Conservation (phyloP, 35 echinoderm and acorn worm species). For the Ptychodera flava region DNA sequence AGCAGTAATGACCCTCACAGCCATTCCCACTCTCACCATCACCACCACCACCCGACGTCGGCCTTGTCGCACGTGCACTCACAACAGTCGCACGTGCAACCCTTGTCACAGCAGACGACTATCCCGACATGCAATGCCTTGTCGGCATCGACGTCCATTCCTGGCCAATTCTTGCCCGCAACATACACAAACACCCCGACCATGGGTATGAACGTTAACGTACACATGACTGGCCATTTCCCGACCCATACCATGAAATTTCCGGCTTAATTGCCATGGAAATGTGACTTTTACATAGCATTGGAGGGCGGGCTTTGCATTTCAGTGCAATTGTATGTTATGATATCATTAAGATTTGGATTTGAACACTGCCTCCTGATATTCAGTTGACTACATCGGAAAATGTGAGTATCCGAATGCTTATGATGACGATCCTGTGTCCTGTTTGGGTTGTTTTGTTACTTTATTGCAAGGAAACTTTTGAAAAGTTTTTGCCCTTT, state of each 20-base stretch:
- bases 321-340: too few relatives aligned
- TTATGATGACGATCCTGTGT: too few relatives aligned
- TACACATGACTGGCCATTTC: conserved; percentile 19
- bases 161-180: conserved; percentile 6
- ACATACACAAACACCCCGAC: conserved; percentile 10
- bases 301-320: too few relatives aligned
- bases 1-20: background rate
- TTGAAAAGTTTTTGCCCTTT: too few relatives aligned
- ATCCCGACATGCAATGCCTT: conserved; percentile 9
- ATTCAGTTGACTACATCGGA: too few relatives aligned
- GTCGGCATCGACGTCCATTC: background rate
- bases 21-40: background rate
- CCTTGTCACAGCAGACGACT: background rate
- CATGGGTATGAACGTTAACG: conserved; percentile 11
- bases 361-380: too few relatives aligned
- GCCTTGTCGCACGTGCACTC: background rate
- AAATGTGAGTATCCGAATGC: too few relatives aligned
- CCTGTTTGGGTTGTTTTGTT: too few relatives aligned
- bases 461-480: too few relatives aligned
- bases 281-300: too few relatives aligned
- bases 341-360: too few relatives aligned
- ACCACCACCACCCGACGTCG: background rate
- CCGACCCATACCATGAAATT: conserved; percentile 13
- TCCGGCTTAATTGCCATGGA: conserved; percentile 7
- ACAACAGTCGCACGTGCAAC: background rate